Evolutionary conservation across 1,140 invertebrate genomes (phyloP), one percentile per base, ranked within the genome.

Genomic region (Calephelis virginiensis): DNA sequence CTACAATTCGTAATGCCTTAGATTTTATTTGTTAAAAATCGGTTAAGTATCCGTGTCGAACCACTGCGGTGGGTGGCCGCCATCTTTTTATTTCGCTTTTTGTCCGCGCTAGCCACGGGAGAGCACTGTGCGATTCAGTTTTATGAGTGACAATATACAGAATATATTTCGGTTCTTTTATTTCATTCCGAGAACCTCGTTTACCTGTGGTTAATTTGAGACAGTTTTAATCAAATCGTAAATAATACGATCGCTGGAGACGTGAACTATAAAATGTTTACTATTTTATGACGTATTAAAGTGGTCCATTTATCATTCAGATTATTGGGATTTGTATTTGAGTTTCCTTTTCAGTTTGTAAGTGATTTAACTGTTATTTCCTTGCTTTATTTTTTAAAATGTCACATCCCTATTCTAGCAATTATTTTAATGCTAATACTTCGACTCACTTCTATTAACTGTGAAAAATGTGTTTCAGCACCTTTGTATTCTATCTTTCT

Each of bases 11-110:
- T 88, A 83, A 91, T 89, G 87, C 80, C 83, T 90, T 89, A 89
- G 85, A 91, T 91, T 92, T 92, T 92, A 92, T 92, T 91, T 90
- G 90, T 90, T 86, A 89, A 89, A 89, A 91, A 92, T 92, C 91
- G 86, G 84, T 89, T 92, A 92, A 92, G 90, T 91, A 90, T 79
- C 91, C 91, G 90, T 92, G 86, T 86, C 90, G 89, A 89, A 90
- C 82, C 71, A 78, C 77, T 80, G 66, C 84, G 74, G 89, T 91
- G 90, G 91, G 91, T 92, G 91, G 91, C 87, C 90, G 83, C 76
- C 80, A 79, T 86, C 66, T 69, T 89, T 84, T 90, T 87, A 83
- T 84, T 81, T 86, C 78, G 78, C 81, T 89, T 91, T 90, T 90
- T 87, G 82, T 88, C 77, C 80, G 49, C 70, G 70, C 83, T 82